These are phyloP conservation scores for Coregonus sp. DNA, from an alignment of 2,797 vertebrate genomes.

Conservation along the genomic window DNA sequence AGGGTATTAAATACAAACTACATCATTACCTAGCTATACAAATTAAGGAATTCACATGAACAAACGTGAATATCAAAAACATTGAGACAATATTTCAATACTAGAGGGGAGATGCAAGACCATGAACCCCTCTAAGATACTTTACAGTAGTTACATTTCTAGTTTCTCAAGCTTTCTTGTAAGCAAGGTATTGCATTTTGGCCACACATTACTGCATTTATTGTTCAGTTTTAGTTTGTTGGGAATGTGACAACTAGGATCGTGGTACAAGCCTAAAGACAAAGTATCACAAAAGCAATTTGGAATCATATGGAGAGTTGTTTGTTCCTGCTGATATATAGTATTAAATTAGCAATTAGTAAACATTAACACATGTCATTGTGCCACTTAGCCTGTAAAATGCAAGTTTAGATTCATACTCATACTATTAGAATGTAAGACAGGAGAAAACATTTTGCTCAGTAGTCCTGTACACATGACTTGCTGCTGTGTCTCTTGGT, in stretches of 20 bases:
- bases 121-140: neutral
- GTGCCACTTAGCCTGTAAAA: neutral
- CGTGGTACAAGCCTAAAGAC: neutral
- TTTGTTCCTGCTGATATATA: slow-evolving; percentile 45
- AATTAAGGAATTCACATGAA: slow-evolving; percentile 16
- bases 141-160: neutral
- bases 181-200: neutral
- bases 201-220: neutral
- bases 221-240: neutral
- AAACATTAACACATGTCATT: slow-evolving; percentile 13
- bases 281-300: slow-evolving; percentile 13
- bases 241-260: neutral
- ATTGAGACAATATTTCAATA: neutral
- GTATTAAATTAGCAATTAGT: neutral
- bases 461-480: neutral
- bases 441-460: slow-evolving; percentile 3
- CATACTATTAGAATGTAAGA: neutral
- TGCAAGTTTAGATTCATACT: slow-evolving; percentile 1
- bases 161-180: neutral
- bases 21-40: neutral
- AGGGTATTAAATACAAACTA: slow-evolving; percentile 1
- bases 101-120: neutral
- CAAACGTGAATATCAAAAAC: neutral
- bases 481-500: neutral
- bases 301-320: slow-evolving; percentile 26